These are phyloP conservation scores for Lanius collurio DNA, from an alignment of 2,113 vertebrate genomes.

Conservation along the genomic window DNA sequence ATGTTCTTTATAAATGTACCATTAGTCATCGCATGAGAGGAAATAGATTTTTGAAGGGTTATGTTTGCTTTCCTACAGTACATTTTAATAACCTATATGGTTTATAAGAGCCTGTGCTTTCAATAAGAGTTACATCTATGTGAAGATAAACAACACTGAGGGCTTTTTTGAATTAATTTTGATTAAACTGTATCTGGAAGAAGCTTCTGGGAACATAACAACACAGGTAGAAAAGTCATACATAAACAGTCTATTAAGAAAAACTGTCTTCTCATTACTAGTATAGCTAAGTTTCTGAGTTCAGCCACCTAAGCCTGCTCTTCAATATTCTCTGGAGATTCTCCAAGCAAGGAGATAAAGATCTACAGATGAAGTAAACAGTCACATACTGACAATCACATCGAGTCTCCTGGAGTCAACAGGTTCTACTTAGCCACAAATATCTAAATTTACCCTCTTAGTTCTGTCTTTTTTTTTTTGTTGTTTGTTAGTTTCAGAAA, in stretches of 20 bases:
- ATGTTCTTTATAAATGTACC: not conserved
- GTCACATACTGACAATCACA: not conserved
- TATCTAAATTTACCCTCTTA: not conserved
- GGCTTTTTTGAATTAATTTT: not conserved
- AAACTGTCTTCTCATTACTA: not conserved
- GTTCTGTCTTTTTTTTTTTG: not conserved
- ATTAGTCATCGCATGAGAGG: not conserved
- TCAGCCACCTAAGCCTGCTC: not conserved
- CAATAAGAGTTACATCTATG: not conserved
- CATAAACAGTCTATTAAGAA: not conserved
- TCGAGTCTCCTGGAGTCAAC: not conserved
- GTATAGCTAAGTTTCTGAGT: not conserved
- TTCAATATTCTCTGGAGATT: not conserved
- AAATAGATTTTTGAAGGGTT: not conserved
- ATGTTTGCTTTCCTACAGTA: not conserved
- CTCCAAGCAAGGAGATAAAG: not conserved
- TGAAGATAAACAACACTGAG: not conserved
- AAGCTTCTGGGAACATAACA: not conserved
- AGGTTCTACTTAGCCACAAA: not conserved
- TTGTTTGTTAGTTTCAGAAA: not conserved
- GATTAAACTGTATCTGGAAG: not conserved
- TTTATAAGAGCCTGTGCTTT: not conserved
- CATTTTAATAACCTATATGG: not conserved
- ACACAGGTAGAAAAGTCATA: not conserved
- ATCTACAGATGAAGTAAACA: not conserved